Base-by-base conservation (phyloP, 1,140 invertebrate species). In the Aricia agestis region DNA sequence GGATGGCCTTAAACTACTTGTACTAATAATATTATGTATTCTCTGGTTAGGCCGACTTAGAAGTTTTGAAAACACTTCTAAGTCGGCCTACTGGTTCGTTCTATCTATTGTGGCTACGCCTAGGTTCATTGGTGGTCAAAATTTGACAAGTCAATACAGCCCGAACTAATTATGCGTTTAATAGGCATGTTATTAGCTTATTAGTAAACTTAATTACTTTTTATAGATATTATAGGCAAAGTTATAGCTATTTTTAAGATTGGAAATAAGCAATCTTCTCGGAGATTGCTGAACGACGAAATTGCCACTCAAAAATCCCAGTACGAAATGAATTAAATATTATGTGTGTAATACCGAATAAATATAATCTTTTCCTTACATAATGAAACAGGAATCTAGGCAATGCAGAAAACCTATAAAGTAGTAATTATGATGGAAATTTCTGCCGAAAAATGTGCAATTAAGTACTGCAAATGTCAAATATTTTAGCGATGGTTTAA, bases 401-500 rank as follows among this genome's bases (percentile, higher is more conserved):
- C 11, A 52, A 52, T 52, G 45, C 9, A 52, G 45, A 52, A 11
- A 52, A 52, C 9, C 45, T 52, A 52, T 52, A 13, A 52, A 11
- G 45, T 52, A 15, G 45, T 13, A 52, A 9, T 52, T 52, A 63
- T 13, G 3, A 19, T 9, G 18, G 19, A 25, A 19, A 19, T 19
- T 18, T 19, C 59, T 18, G 19, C 18, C 7, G 18, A 25, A 63
- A 18, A 63, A 63, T 63, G 18, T 63, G 59, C 59, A 63, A 63
- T 63, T 63, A n/a, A n/a, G n/a, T n/a, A 25, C 19, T 19, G 18
- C 11, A 19, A 63, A 63, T 63, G 19, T 63, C 59, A 63, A 63
- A 19, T 63, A 63, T 63, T 63, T 63, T 18, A 5, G 19, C 59
- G 19, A 63, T 63, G 59, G 18, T 11, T 19, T 19, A 63, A 63